A percentile compares a stretch with the other conserved stretches of the same genome.
Evolutionary conservation across 2,797 vertebrate genomes (phyloP).

Genomic region (Petrocephalus schoutedeni): DNA sequence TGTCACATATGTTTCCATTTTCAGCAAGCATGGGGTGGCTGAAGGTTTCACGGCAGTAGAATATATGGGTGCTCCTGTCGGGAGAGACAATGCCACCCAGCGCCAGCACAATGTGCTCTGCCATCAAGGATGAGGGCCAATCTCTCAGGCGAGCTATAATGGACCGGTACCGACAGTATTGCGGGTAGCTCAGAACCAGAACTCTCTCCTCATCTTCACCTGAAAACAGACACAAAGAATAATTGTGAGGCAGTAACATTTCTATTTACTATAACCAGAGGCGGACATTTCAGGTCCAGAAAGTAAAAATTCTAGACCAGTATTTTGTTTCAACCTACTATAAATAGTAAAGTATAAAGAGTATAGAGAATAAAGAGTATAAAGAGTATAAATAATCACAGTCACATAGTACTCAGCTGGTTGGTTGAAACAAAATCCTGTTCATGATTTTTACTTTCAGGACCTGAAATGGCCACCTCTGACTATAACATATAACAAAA

Average conservation of each 20-base stretch:
- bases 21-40: conserved; percentile 83
- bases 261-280: not conserved
- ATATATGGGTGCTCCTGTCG: conserved; percentile 76
- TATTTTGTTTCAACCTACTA: too few relatives aligned
- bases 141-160: conserved; percentile 81
- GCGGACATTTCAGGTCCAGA: too few relatives aligned
- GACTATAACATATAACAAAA: not conserved
- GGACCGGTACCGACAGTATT: conserved; percentile 89
- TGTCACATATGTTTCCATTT: conserved; percentile 87
- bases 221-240: conserved; percentile 40
- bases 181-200: conserved; percentile 89
- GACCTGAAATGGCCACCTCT: too few relatives aligned
- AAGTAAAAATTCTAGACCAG: too few relatives aligned
- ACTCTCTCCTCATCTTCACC: conserved; percentile 85
- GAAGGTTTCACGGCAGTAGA: conserved; percentile 92
- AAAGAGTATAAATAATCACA: too few relatives aligned
- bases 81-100: conserved; percentile 82
- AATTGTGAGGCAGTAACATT: not conserved
- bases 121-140: conserved; percentile 76
- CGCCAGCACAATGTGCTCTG: conserved; percentile 84
- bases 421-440: too few relatives aligned
- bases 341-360: too few relatives aligned
- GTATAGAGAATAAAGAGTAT: too few relatives aligned
- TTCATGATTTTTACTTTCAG: too few relatives aligned
- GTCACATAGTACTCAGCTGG: too few relatives aligned